Evolutionary conservation across 2,888 invertebrate species (phyloP).

Genomic region (Cordilura impudica): DNA sequence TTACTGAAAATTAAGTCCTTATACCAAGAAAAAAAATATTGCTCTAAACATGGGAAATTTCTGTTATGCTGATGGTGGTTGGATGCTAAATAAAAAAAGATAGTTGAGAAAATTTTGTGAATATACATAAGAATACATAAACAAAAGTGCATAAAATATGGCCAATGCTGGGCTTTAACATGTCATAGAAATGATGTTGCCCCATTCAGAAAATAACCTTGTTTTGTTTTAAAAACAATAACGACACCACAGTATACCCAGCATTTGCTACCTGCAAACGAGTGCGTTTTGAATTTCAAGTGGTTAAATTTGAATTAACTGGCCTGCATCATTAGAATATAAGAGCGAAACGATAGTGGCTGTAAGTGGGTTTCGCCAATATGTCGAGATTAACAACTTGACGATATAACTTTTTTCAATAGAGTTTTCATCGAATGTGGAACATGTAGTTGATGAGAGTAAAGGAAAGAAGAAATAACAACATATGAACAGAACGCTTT

Average conservation of each 20-base stretch:
- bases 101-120: slow-evolving; percentile 2
- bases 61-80: slow-evolving; percentile 13
- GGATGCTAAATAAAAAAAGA: slow-evolving; percentile 10
- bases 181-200: slow-evolving; percentile 15
- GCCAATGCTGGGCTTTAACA: slow-evolving; percentile 2
- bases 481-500: neutral
- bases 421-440: neutral
- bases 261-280: slow-evolving; percentile 8
- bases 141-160: neutral
- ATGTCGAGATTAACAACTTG: slow-evolving; percentile 11
- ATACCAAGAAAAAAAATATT: neutral
- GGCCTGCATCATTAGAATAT: slow-evolving; percentile 8
- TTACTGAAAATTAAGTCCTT: slow-evolving; percentile 10
- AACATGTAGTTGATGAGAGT: too few relatives aligned
- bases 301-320: slow-evolving; percentile 38
- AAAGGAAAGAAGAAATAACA: neutral
- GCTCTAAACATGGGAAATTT: slow-evolving; percentile 3
- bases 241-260: neutral
- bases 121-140: neutral
- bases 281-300: slow-evolving; percentile 43
- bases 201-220: neutral
- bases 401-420: neutral
- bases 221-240: slow-evolving; percentile 12
- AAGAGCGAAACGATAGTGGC: neutral
- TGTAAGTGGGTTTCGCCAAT: neutral